Conservation (phyloP, 2,113 vertebrate species). For the Sphaerodactylus townsendi region DNA sequence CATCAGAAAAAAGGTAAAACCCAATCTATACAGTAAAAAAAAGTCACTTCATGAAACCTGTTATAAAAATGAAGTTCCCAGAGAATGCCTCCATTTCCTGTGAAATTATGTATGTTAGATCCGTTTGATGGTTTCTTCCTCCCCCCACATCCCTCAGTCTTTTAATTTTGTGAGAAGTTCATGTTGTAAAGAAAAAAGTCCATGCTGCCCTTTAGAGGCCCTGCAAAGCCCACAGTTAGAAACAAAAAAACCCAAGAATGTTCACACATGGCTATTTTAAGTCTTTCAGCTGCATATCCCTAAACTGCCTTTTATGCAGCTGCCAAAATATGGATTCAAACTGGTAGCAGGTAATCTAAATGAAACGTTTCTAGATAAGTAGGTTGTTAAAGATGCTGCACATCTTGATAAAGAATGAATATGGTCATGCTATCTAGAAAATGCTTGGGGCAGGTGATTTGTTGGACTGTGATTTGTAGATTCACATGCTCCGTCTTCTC, state of each 20-base stretch:
- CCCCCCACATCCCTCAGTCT: background rate
- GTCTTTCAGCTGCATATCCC: slow-evolving; percentile 18
- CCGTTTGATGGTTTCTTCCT: slow-evolving; percentile 13
- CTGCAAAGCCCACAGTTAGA: background rate
- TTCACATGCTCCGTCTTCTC: too few species aligned
- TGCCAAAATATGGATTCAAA: background rate
- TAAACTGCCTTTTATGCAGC: background rate
- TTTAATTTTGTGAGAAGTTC: background rate
- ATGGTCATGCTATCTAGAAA: background rate
- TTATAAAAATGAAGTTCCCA: background rate
- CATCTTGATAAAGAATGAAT: background rate
- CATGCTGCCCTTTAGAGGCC: background rate
- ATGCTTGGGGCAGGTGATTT: background rate
- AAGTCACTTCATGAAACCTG: background rate
- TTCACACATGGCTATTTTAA: slow-evolving; percentile 1
- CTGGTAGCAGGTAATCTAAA: background rate
- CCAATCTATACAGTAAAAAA: slow-evolving; percentile 1
- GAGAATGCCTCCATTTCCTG: background rate
- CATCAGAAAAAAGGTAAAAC: slow-evolving; percentile 3
- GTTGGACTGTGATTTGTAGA: background rate
- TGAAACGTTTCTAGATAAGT: background rate
- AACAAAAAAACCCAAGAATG: slow-evolving; percentile 2
- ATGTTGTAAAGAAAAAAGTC: background rate
- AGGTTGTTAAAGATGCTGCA: background rate
- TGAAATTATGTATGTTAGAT: slow-evolving; percentile 21